Evolutionary conservation across 2,797 vertebrate species (phyloP), one percentile per base, ranked within the genome.

Genomic region (Acanthis flammea): DNA sequence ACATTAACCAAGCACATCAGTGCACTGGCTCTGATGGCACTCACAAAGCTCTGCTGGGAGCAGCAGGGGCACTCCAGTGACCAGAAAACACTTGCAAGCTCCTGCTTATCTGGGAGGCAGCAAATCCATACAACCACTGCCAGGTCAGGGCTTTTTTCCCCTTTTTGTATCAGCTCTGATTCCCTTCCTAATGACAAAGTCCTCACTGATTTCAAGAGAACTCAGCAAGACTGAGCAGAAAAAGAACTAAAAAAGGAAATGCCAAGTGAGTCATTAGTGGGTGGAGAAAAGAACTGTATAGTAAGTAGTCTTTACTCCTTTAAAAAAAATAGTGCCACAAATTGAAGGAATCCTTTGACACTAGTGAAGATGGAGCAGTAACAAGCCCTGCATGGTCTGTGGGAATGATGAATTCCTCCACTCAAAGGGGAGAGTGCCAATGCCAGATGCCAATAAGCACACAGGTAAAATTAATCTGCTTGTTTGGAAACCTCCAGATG

Each of bases 291-390:
- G 67, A 92, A 55, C 33, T 1, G 2, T 18, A 92, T 45, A 90
- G 89, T 87, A 90, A 92, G 81, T 66, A 60, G 71, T 63, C 60
- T 88, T 85, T 72, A 35, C 74, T 72, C 67, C 72, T 75, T 86
- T 95, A 91, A 95, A 89, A 95, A 85, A 94, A 88, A 88, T 3
- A 44, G 80, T 65, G 42, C 44, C 62, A 92, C 42, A 82, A 95
- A 94, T 57, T 53, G 83, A 94, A 81, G 58, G 61, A 85, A 90
- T 82, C 62, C 62, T 95, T 74, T 92, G 60, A 62, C 90, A 91
- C 72, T 45, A 87, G 75, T 35, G 58, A 96, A 92, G 70, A 50
- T 74, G 71, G 85, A 91, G 47, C 54, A 92, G 51, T 42, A 93
- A 85, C 3, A 9, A 95, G 79, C 31, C 42, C 25, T 3, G 21